These are phyloP conservation scores for Sogatella furcifera DNA, from an alignment of 1,140 invertebrate genomes.

Conservation along the genomic window DNA sequence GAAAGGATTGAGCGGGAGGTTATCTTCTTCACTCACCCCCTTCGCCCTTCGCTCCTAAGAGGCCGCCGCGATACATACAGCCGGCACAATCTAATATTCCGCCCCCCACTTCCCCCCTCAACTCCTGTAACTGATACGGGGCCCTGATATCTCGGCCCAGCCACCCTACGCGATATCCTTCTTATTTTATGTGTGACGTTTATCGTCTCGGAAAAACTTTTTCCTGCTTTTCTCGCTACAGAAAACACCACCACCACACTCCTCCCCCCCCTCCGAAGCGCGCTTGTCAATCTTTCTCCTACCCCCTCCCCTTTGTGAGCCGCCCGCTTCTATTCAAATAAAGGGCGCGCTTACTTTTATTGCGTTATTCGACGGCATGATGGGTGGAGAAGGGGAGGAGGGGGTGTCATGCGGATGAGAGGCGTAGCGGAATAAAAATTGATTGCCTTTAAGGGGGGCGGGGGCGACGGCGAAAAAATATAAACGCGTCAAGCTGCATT, in stretches of 20 bases:
- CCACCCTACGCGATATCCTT: neutral
- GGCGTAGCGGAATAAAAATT: neutral
- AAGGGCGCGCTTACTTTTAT: conserved; percentile 2
- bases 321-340: conserved; percentile 2
- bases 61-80: neutral
- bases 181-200: conserved; percentile 4
- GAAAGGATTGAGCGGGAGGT: too few species aligned
- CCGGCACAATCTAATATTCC: neutral
- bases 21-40: too few species aligned
- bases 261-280: too few species aligned
- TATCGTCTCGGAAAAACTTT: conserved; percentile 3
- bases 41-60: neutral
- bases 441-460: neutral
- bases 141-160: too few species aligned
- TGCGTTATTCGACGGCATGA: neutral
- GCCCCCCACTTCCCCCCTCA: neutral
- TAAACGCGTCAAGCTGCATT: too few species aligned
- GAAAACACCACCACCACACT: too few species aligned
- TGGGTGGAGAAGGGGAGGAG: too few species aligned
- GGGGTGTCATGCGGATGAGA: neutral
- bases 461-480: too few species aligned
- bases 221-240: neutral
- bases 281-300: neutral
- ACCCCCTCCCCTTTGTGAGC: neutral
- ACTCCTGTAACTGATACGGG: neutral